Evolutionary conservation across 1,140 invertebrate species (phyloP).

Genomic region (Apis dorsata): DNA sequence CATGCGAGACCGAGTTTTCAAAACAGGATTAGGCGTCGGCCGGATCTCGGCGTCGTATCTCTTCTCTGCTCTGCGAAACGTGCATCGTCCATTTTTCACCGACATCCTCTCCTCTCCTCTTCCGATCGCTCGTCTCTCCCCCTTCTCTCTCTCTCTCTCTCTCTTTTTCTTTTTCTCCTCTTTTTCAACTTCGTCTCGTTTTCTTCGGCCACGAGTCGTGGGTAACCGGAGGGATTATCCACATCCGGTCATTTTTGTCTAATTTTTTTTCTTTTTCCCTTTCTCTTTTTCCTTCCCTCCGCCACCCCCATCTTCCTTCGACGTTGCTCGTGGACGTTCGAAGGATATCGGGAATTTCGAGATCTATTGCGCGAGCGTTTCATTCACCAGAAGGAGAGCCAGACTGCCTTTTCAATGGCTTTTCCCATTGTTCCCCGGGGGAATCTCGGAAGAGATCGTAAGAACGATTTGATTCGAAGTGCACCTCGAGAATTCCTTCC

Average conservation of each 20-base stretch:
- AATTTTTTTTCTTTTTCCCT: slow-evolving; percentile 52
- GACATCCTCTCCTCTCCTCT: slow-evolving; percentile 44
- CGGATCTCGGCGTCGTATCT: slow-evolving; percentile 57
- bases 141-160: slow-evolving; percentile 3
- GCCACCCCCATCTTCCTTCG: neutral
- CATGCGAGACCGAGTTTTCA: slow-evolving; percentile 71
- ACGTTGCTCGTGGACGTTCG: slow-evolving; percentile 46
- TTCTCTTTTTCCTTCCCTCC: neutral
- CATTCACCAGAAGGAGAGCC: slow-evolving; percentile 56
- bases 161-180: neutral
- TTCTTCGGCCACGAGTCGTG: neutral
- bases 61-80: slow-evolving; percentile 57
- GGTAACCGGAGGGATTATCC: slow-evolving; percentile 70
- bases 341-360: slow-evolving; percentile 72
- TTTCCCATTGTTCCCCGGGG: slow-evolving; percentile 64
- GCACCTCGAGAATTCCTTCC: neutral
- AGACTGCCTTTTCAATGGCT: slow-evolving; percentile 58
- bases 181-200: slow-evolving; percentile 17
- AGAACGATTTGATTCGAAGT: slow-evolving; percentile 57
- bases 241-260: slow-evolving; percentile 77
- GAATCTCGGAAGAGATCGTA: slow-evolving; percentile 50
- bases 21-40: slow-evolving; percentile 72
- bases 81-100: slow-evolving; percentile 66
- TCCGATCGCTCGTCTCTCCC: slow-evolving; percentile 36
- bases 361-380: slow-evolving; percentile 64